phyloP scores from a whole-genome alignment of 1,140 invertebrate genomes.

The Scaptomyza hsui region DNA sequence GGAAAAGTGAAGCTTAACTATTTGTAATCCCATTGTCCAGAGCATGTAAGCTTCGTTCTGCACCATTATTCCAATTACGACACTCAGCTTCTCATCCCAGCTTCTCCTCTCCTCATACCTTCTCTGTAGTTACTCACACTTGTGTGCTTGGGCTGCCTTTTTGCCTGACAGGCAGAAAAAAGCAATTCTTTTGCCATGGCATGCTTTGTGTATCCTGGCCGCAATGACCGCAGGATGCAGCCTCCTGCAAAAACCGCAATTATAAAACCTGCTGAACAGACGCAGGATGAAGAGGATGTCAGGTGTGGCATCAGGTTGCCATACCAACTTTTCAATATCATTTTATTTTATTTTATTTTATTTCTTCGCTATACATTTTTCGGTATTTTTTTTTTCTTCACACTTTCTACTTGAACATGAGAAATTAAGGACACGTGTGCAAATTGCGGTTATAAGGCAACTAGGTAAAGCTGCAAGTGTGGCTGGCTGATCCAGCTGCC shows the following conservation, averaged over 20 bases:
- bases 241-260: conserved; percentile 72
- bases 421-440: conserved; percentile 53
- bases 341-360: conserved; percentile 43
- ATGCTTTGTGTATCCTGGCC: conserved; percentile 50
- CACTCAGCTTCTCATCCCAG: conserved; percentile 1
- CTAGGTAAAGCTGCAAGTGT: conserved; percentile 9
- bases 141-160: background rate
- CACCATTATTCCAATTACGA: conserved; percentile 51
- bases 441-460: conserved; percentile 64
- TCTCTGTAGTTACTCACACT: background rate
- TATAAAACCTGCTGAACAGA: conserved; percentile 62
- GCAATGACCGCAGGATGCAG: conserved; percentile 74
- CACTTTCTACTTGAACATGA: conserved; percentile 53
- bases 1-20: conserved; percentile 22
- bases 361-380: conserved; percentile 17
- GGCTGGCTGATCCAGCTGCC: background rate
- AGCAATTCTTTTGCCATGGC: conserved; percentile 44
- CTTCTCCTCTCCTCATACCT: background rate
- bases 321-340: conserved; percentile 65
- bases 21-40: conserved; percentile 40
- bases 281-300: background rate
- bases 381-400: conserved; percentile 43
- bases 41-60: conserved; percentile 41
- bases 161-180: conserved; percentile 29
- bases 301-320: conserved; percentile 24